Evolutionary conservation across 2,888 invertebrate genomes (phyloP), one percentile per base, ranked within the genome.

Genomic region (Geophilus truncorum): DNA sequence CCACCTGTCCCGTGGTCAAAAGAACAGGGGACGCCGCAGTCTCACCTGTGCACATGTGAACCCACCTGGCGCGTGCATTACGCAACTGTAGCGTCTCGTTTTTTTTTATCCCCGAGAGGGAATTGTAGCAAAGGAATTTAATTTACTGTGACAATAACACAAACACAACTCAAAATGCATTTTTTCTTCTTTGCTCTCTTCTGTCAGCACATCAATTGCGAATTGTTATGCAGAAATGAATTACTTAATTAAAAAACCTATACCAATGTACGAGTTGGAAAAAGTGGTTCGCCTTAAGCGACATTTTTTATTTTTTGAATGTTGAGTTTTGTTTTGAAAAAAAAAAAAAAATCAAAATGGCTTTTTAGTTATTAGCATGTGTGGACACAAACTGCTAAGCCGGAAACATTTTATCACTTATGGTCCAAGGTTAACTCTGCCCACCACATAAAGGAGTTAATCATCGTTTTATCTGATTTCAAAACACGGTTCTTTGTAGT

Each of bases 1-100:
- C 70, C 70, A 70, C 70, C 70, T 70, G 70, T 70, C 70, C 70
- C 28, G 70, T 70, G 70, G 70, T 70, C 70, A 70, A 70, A 70
- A 70, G 70, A 70, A 70, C 70, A 23, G 70, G 70, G 70, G 70
- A 70, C 70, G 70, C 70, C 28, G 70, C 70, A 25, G 70, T 70
- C 70, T 70, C 70, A 70, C 70, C 70, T 70, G 70, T 70, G 70
- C 70, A 28, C 70, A 70, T 70, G 23, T 70, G 70, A 70, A 70
- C 23, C 70, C 70, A 70, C 70, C 70, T 70, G 70, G 70, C 70
- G 70, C 70, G 70, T 70, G 70, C 70, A 70, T 70, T 70, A 70
- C 70, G 70, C 70, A 70, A 70, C 25, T 70, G 70, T 70, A 70
- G 70, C 70, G 28, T 70, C 70, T 70, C 70, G 12, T 70, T 70